Percentiles rank a stretch among this genome's conserved stretches.
phyloP scores from a whole-genome alignment of 2,113 vertebrate species.

The Nothoprocta pentlandii region DNA sequence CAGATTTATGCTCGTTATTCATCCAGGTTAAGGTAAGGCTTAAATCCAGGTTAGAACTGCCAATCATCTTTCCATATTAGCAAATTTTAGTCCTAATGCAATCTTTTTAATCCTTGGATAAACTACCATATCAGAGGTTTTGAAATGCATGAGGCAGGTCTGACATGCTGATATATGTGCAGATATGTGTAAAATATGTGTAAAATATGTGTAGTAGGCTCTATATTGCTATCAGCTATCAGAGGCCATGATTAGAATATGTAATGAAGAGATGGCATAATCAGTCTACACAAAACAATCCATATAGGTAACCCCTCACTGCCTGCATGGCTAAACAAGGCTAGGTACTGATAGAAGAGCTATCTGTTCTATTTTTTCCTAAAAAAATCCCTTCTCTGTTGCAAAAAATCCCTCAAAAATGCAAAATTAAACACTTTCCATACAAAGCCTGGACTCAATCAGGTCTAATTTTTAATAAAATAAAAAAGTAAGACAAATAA shows the following conservation, averaged over 20 bases:
- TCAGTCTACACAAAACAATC: not conserved
- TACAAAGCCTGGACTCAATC: not conserved
- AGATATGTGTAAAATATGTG: not conserved
- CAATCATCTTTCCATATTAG: not conserved
- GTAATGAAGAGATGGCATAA: not conserved
- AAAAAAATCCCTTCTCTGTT: not conserved
- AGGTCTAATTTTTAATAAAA: not conserved
- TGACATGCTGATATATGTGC: not conserved
- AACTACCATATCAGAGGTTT: not conserved
- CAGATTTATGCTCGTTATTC: not conserved
- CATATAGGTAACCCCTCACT: not conserved
- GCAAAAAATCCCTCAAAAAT: not conserved
- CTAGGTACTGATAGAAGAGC: not conserved
- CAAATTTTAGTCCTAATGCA: not conserved
- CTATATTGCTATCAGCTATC: not conserved
- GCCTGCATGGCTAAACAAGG: not conserved
- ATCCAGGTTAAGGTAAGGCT: not conserved
- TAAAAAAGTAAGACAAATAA: not conserved
- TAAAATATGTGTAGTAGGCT: not conserved
- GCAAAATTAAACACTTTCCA: not conserved
- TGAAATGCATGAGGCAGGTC: not conserved
- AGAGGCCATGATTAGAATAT: accelerated
- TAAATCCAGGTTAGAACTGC: slow-evolving; percentile 8
- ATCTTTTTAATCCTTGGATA: slow-evolving; percentile 47
- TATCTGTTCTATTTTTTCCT: not conserved